These are phyloP conservation scores for Himalopsyche tibetana DNA, from an alignment of 2,888 invertebrate species.

Conservation along the genomic window DNA sequence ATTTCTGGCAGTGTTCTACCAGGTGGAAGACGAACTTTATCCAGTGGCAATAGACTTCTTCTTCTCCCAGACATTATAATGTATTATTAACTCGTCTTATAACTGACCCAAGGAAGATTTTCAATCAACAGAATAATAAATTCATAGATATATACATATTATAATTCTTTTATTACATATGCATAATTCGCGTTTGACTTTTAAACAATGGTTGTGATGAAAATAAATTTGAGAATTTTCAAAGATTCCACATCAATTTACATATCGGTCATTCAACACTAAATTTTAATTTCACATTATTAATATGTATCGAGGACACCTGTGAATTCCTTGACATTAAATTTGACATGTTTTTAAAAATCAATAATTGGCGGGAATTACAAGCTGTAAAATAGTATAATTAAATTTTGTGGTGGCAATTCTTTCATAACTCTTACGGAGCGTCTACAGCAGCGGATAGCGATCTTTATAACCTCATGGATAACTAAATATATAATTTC, in stretches of 20 bases:
- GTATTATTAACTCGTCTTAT: no score
- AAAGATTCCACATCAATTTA: neutral
- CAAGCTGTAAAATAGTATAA: slow-evolving; percentile 13
- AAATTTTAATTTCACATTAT: slow-evolving; percentile 23
- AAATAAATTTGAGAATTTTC: neutral
- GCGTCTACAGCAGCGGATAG: neutral
- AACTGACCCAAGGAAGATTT: no score
- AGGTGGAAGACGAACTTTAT: slow-evolving; percentile 49
- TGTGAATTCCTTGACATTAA: slow-evolving; percentile 24
- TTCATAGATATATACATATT: no score
- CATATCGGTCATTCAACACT: neutral
- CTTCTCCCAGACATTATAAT: slow-evolving; percentile 58
- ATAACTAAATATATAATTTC: no score
- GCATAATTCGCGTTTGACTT: no score
- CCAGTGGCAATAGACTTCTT: slow-evolving; percentile 58
- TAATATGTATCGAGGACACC: slow-evolving; percentile 43
- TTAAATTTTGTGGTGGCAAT: neutral
- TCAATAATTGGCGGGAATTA: slow-evolving; percentile 43
- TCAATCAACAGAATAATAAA: no score
- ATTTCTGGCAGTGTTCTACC: slow-evolving; percentile 60
- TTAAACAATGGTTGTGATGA: no score
- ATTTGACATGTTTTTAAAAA: slow-evolving; percentile 44
- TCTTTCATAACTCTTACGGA: neutral
- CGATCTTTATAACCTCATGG: no score
- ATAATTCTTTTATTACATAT: no score